Conservation (phyloP, 2,797 vertebrate species). For the Channa striata region DNA sequence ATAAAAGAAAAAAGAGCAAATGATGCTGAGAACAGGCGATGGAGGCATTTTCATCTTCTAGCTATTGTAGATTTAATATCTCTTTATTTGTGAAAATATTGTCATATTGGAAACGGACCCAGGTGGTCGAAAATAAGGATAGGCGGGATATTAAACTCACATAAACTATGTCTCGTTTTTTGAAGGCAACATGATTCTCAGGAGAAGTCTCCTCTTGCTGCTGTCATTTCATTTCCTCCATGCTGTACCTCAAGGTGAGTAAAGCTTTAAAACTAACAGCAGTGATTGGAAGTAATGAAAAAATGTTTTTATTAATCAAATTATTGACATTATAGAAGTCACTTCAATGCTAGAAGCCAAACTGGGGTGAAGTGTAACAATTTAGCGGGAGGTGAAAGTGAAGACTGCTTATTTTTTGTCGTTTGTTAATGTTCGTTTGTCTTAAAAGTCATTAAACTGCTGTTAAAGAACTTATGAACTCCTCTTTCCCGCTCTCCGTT, state of each 20-base stretch:
- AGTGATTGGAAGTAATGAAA: neutral
- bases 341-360: neutral
- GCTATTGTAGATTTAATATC: neutral
- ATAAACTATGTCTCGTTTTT: constrained; percentile 61
- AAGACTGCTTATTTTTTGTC: neutral
- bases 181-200: constrained; percentile 86
- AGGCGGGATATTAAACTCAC: constrained; percentile 8
- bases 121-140: neutral
- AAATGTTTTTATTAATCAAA: neutral
- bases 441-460: neutral
- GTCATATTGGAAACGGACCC: constrained; percentile 8
- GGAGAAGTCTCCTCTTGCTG: constrained; percentile 84
- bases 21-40: neutral
- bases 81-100: neutral
- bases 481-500: neutral
- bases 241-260: constrained; percentile 86
- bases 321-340: neutral
- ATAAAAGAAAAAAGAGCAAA: neutral
- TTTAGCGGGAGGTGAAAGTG: neutral
- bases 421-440: neutral
- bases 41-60: neutral
- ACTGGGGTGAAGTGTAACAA: neutral
- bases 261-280: neutral
- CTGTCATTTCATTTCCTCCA: constrained; percentile 83
- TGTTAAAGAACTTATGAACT: neutral